phyloP scores from a whole-genome alignment of 1,140 invertebrate genomes.

The Kradibia gibbosae region DNA sequence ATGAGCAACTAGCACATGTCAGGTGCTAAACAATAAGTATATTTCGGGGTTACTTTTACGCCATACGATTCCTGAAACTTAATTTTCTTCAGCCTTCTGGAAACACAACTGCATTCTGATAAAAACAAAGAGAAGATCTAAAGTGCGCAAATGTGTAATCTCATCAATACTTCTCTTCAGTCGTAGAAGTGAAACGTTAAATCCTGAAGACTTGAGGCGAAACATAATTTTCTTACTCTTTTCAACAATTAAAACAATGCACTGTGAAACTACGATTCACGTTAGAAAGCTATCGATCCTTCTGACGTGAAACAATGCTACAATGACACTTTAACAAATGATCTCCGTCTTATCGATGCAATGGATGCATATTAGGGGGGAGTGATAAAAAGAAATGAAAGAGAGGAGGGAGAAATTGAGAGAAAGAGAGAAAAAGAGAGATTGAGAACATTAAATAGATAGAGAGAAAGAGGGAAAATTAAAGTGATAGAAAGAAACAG shows the following conservation, averaged over 20 bases:
- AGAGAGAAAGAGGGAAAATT: too few species aligned
- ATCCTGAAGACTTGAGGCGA: conserved; percentile 8
- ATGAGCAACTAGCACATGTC: too few species aligned
- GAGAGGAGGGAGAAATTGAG: not conserved
- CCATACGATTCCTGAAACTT: too few species aligned
- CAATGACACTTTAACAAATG: conserved; percentile 64
- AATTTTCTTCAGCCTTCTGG: too few species aligned
- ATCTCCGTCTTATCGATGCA: conserved; percentile 59
- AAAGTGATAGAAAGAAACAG: not conserved
- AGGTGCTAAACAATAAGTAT: too few species aligned
- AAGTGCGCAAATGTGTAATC: too few species aligned
- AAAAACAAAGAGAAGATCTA: too few species aligned
- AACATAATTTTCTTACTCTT: conserved; percentile 38
- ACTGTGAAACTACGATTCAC: conserved; percentile 26
- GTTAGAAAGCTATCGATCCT: conserved; percentile 60
- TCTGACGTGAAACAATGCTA: conserved; percentile 61
- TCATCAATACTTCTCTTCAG: not conserved
- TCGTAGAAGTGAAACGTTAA: not conserved
- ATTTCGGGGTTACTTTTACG: too few species aligned
- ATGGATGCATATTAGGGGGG: not conserved
- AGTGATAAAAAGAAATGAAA: conserved; percentile 11
- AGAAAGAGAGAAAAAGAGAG: not conserved
- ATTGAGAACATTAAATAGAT: too few species aligned
- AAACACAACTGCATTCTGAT: too few species aligned
- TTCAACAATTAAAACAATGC: conserved; percentile 54